phyloP scores from a whole-genome alignment of 2,797 vertebrate species.

The Lophura swinhoii region DNA sequence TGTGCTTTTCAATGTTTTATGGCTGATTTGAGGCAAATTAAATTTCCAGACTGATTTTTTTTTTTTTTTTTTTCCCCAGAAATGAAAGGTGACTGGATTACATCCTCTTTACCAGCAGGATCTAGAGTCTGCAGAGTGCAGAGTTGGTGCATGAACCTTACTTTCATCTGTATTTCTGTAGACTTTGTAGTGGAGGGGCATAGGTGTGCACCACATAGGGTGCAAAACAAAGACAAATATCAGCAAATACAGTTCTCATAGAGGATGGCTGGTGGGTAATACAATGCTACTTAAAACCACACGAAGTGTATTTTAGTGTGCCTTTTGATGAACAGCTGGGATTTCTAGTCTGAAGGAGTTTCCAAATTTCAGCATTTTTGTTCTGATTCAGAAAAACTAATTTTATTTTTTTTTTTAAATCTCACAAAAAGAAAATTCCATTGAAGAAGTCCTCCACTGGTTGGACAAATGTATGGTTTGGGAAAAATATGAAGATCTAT shows the following conservation, averaged over 20 bases:
- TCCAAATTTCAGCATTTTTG: neutral
- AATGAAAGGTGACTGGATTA: neutral
- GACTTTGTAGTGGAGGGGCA: neutral
- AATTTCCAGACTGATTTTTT: neutral
- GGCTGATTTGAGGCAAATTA: neutral
- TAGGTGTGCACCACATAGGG: neutral
- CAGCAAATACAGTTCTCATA: neutral
- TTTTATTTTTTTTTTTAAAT: too few relatives aligned
- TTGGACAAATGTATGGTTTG: neutral
- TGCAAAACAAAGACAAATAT: neutral
- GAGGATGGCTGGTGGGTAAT: neutral
- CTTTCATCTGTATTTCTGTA: neutral
- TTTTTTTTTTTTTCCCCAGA: fast-evolving
- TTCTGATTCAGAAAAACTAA: neutral
- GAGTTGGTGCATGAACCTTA: neutral
- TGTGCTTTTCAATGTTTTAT: conserved; percentile 25
- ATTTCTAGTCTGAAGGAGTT: neutral
- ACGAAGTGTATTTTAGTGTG: neutral
- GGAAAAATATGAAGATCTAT: neutral
- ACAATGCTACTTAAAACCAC: neutral
- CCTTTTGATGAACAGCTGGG: neutral
- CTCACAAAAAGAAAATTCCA: neutral
- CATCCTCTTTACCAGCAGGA: neutral
- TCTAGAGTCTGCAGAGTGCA: neutral
- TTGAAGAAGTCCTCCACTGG: neutral